Evolutionary conservation across 2,888 invertebrate genomes (phyloP).

Genomic region (Nycteola revayana): DNA sequence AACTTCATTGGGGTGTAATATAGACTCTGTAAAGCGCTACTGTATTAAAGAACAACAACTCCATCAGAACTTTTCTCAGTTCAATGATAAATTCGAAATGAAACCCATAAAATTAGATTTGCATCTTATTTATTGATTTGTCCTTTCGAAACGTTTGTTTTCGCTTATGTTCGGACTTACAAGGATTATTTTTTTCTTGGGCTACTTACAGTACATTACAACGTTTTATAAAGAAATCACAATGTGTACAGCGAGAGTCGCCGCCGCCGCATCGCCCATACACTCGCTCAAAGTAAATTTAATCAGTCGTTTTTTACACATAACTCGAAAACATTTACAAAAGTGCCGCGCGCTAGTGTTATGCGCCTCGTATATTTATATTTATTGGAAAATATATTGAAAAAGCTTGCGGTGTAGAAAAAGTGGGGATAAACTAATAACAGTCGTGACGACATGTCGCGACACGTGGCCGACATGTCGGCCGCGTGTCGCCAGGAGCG

Average conservation of each 20-base stretch:
- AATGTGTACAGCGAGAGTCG: slow-evolving; percentile 60
- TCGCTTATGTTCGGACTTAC: slow-evolving; percentile 72
- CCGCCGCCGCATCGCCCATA: slow-evolving; percentile 43
- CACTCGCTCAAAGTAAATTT: slow-evolving; percentile 58
- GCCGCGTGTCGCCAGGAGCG: slow-evolving; percentile 4
- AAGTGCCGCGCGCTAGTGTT: slow-evolving; percentile 24
- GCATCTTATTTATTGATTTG: slow-evolving; percentile 80
- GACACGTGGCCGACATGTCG: slow-evolving; percentile 18
- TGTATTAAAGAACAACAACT: too few species aligned
- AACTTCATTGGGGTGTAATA: too few species aligned
- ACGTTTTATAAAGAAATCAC: slow-evolving; percentile 79
- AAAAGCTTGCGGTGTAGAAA: neutral
- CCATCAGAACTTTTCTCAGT: too few species aligned
- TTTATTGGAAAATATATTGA: too few species aligned
- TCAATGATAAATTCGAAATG: too few species aligned
- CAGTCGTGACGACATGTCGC: slow-evolving; percentile 19
- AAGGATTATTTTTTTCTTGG: slow-evolving; percentile 76
- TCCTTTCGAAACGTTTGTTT: slow-evolving; percentile 73
- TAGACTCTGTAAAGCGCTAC: too few species aligned
- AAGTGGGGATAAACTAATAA: slow-evolving; percentile 17
- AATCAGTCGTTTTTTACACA: slow-evolving; percentile 74
- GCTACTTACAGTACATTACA: slow-evolving; percentile 79
- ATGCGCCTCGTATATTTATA: neutral
- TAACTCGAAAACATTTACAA: slow-evolving; percentile 59
- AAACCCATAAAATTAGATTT: slow-evolving; percentile 63